Evolutionary conservation across 2,888 invertebrate species (phyloP), one percentile per base, ranked within the genome.

Genomic region (Falcaria lacertinaria): DNA sequence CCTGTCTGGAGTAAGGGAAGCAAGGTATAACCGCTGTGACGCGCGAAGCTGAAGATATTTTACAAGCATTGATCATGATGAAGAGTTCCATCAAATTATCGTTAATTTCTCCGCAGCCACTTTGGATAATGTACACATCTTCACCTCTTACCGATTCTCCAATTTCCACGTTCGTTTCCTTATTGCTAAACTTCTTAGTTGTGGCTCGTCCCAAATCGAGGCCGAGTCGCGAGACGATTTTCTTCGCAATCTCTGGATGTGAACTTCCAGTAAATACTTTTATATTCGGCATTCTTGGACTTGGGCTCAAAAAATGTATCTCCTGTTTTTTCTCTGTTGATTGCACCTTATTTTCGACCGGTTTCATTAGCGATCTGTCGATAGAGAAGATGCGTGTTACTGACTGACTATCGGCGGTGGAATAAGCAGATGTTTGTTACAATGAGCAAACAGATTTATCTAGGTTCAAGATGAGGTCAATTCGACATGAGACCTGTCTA

Each of bases 211-310:
- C 98, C 59, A 97, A 91, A 88, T 97, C 95, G 64, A 99, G 95
- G 55, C 97, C 98, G 33, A 99, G 93, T 58, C 99, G 93, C 74
- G 97, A 95, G 57, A 96, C 97, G 65, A 99, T 98, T 76, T 95
- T 94, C 77, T 97, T 96, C n/a, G 98, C 97, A 57, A 99, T 91
- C 76, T 99, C 98, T 38, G 96, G 96, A 89, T 99, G 98, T 46
- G 98, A 98, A 54, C 96, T 97, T 51, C 99, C 99, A 72, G 97
- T 96, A 89, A 99, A 99, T 61, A 99, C 96, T 92, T 99, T 99
- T 70, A 99, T 99, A 89, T 99, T 99, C 69, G 99, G 99, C 99
- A 99, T 99, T 91, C 91, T 89, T 43, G 77, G 67, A 48, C 74
- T 69, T 42, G 75, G 77, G 44, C 75, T 69, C 14, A 59, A 64